A percentile compares a stretch with the other conserved stretches of the same genome.
Conservation (phyloP, 1,140 invertebrate species). For the Ceratosolen solmsi region DNA sequence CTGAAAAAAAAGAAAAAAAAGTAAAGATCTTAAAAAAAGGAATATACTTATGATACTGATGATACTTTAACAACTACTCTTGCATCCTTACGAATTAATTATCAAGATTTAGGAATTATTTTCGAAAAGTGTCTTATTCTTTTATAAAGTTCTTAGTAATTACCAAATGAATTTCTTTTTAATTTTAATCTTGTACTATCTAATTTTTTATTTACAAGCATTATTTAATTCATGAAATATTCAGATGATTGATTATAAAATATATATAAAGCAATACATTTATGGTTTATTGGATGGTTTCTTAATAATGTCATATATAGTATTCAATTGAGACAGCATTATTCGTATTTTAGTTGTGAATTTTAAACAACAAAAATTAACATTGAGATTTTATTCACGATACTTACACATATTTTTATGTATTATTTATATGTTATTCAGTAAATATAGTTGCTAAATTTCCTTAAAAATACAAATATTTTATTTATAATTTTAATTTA, state of each 20-base stretch:
- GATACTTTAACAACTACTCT: neutral
- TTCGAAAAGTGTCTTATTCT: conserved; percentile 41
- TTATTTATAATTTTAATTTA: no score
- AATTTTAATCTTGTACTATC: neutral
- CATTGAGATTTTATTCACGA: no score
- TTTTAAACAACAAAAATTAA: no score
- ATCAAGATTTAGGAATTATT: conserved; percentile 11
- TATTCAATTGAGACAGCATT: neutral
- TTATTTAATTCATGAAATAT: neutral
- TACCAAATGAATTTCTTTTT: conserved; percentile 2
- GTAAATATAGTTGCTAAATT: no score
- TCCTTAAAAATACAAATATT: no score
- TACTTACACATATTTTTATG: no score
- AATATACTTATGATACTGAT: neutral
- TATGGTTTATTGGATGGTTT: neutral
- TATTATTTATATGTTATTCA: no score
- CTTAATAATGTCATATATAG: neutral
- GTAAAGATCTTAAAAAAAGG: neutral
- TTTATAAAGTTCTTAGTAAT: conserved; percentile 35
- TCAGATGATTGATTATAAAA: neutral
- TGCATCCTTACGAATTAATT: conserved; percentile 35
- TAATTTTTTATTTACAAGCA: conserved; percentile 22
- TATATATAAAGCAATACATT: neutral
- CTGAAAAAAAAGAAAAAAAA: neutral
- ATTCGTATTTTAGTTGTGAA: neutral